Percentiles rank a stretch among this genome's conserved stretches.
Evolutionary conservation across 1,140 invertebrate species (phyloP).

Genomic region (Holcopasites calliopsidis): DNA sequence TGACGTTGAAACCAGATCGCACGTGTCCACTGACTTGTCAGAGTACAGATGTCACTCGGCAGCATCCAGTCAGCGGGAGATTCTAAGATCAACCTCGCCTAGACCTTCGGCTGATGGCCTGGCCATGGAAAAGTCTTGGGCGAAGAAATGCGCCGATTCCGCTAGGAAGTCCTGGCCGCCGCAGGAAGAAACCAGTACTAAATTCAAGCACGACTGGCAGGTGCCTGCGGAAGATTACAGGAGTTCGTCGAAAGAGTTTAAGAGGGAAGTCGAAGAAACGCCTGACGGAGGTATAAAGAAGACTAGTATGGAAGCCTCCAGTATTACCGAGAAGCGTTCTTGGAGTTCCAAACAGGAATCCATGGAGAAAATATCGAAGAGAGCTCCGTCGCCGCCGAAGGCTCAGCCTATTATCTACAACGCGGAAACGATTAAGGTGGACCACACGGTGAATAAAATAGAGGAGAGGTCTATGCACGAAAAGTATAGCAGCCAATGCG

Average conservation of each 20-base stretch:
- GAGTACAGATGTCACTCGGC: conserved; percentile 67
- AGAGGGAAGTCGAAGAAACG: conserved; percentile 68
- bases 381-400: conserved; percentile 54
- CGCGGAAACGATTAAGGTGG: conserved; percentile 78
- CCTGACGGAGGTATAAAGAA: conserved; percentile 70
- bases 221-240: conserved; percentile 69
- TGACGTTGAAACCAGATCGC: conserved; percentile 69
- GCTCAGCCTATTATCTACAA: conserved; percentile 75
- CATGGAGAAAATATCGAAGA: conserved; percentile 60
- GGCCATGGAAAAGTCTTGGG: conserved; percentile 84
- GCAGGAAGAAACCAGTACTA: conserved; percentile 58
- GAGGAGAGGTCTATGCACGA: conserved; percentile 72
- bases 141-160: conserved; percentile 79
- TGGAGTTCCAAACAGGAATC: conserved; percentile 72
- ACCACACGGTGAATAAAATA: conserved; percentile 74
- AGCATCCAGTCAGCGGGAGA: conserved; percentile 64
- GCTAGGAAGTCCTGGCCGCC: conserved; percentile 80
- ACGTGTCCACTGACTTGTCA: conserved; percentile 66
- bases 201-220: conserved; percentile 69
- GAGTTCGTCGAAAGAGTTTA: conserved; percentile 68
- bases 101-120: conserved; percentile 82
- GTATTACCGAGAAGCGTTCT: conserved; percentile 70
- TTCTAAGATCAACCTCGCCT: conserved; percentile 65
- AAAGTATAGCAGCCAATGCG: conserved; percentile 72
- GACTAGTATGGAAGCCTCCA: conserved; percentile 72